phyloP scores from a whole-genome alignment of 2,888 invertebrate genomes.

The Tetranychus piercei region DNA sequence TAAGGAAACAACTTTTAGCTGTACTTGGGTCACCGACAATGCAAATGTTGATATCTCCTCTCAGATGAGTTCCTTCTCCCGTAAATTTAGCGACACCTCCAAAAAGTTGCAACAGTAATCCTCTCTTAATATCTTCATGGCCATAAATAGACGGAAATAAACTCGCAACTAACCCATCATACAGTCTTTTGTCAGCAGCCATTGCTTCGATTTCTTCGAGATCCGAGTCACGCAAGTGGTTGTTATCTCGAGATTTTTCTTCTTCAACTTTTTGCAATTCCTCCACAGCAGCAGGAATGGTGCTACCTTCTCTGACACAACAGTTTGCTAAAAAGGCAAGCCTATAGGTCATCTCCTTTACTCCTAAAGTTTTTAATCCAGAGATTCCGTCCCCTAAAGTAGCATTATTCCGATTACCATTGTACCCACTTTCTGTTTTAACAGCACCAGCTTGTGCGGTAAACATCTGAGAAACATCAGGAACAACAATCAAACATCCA shows the following conservation, averaged over 20 bases:
- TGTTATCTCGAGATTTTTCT: not conserved
- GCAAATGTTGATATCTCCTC: slow-evolving; percentile 93
- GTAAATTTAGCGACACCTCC: slow-evolving; percentile 92
- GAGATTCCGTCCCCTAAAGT: slow-evolving; percentile 53
- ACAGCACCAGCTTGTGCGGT: slow-evolving; percentile 16
- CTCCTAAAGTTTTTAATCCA: slow-evolving; percentile 67
- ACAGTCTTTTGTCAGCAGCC: slow-evolving; percentile 76
- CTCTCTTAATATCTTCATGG: slow-evolving; percentile 79
- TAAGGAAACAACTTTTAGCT: slow-evolving; percentile 89
- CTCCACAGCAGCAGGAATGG: slow-evolving; percentile 28
- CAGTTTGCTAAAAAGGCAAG: slow-evolving; percentile 87
- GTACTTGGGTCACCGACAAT: slow-evolving; percentile 98
- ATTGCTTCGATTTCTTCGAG: slow-evolving; percentile 84
- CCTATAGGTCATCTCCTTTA: slow-evolving; percentile 63
- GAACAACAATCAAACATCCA: slow-evolving; percentile 87
- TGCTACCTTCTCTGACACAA: slow-evolving; percentile 20
- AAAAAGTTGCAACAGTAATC: slow-evolving; percentile 78
- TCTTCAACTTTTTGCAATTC: slow-evolving; percentile 28
- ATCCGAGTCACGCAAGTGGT: slow-evolving; percentile 34
- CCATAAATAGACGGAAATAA: slow-evolving; percentile 89
- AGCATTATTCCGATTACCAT: not conserved
- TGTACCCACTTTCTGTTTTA: slow-evolving; percentile 10
- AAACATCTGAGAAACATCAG: slow-evolving; percentile 48
- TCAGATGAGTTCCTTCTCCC: slow-evolving; percentile 65
- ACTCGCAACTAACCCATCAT: slow-evolving; percentile 68